Conservation (phyloP, 2,113 vertebrate genomes). For the Nanorana parkeri region DNA sequence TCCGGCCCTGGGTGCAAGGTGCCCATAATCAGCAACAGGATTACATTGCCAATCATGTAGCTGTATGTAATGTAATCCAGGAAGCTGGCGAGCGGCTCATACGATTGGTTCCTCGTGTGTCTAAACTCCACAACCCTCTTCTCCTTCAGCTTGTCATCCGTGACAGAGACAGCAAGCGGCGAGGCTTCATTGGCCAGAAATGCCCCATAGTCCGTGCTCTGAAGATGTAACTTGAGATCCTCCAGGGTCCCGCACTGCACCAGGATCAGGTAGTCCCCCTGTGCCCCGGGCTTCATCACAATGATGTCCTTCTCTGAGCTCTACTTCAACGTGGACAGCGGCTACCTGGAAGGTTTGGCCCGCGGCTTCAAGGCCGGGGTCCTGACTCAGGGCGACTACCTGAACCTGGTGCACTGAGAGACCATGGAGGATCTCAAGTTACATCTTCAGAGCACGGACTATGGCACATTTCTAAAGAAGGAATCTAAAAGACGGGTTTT, state of each 20-base stretch:
- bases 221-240: conserved; percentile 96
- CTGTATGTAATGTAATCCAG: conserved; percentile 98
- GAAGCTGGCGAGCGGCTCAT: conserved; percentile 94
- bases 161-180: conserved; percentile 92
- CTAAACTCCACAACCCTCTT: conserved; percentile 99
- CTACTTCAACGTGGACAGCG: conserved; percentile 95
- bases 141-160: conserved; percentile 97
- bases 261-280: too few species aligned
- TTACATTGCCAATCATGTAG: too few species aligned
- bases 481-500: too few species aligned
- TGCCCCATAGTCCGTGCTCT: conserved; percentile 98
- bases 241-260: too few species aligned
- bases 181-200: conserved; percentile 96
- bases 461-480: conserved; percentile 96
- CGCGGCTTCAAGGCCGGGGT: conserved; percentile 96
- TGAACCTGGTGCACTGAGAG: conserved; percentile 96
- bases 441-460: conserved; percentile 97
- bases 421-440: conserved; percentile 96
- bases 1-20: too few species aligned
- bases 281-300: background rate
- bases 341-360: conserved; percentile 95
- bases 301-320: conserved; percentile 96
- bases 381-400: conserved; percentile 89
- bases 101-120: conserved; percentile 98
- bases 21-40: too few species aligned